Conservation (phyloP, 2,797 vertebrate species). For the Arnoldichthys spilopterus region DNA sequence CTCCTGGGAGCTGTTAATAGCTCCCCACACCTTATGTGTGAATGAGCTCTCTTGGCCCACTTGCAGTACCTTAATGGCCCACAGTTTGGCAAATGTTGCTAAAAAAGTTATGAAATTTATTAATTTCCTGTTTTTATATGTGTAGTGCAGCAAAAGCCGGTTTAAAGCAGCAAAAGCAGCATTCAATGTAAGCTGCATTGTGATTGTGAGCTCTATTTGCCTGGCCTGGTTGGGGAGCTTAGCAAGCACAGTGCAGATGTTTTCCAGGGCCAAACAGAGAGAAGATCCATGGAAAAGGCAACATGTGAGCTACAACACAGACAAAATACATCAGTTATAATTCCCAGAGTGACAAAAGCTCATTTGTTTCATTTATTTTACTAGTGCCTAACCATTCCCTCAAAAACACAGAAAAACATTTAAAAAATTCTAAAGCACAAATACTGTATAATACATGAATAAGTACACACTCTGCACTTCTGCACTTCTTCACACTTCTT, state of each 20-base stretch:
- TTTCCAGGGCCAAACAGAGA: slow-evolving; percentile 19
- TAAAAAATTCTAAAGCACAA: neutral
- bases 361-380: neutral
- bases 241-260: slow-evolving; percentile 60
- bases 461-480: neutral
- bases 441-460: neutral
- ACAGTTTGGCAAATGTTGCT: no score
- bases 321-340: slow-evolving; percentile 50
- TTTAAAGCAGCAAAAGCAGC: no score
- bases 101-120: no score
- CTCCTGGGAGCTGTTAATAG: no score
- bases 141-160: no score
- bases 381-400: neutral
- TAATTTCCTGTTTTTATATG: no score
- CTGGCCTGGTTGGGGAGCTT: slow-evolving; percentile 52
- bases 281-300: slow-evolving; percentile 18
- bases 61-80: no score
- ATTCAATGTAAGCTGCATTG: slow-evolving; percentile 64
- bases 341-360: neutral
- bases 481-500: neutral
- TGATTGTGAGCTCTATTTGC: slow-evolving; percentile 64
- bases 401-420: neutral
- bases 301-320: slow-evolving; percentile 58
- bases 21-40: no score
- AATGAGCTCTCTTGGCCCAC: no score